These are phyloP conservation scores for Ctenoplectra terminalis DNA, from an alignment of 1,140 invertebrate species.

Conservation along the genomic window DNA sequence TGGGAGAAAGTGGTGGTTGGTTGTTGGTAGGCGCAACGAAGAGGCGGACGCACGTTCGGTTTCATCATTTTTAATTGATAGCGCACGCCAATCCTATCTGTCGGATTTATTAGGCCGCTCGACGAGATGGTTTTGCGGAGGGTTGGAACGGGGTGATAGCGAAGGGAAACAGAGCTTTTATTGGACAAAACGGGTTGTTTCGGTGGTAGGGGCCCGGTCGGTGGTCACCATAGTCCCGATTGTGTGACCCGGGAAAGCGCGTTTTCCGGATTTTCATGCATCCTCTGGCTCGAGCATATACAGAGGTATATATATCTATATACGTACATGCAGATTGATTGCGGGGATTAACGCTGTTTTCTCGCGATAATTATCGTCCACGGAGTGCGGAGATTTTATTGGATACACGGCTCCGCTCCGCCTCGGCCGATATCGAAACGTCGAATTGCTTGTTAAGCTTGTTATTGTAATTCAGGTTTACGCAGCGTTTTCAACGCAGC, in stretches of 20 bases:
- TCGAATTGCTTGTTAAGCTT: constrained; percentile 53
- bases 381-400: constrained; percentile 47
- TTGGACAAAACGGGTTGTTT: constrained; percentile 59
- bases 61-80: constrained; percentile 82
- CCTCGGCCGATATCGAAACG: constrained; percentile 47
- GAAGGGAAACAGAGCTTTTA: constrained; percentile 60
- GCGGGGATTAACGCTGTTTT: constrained; percentile 54
- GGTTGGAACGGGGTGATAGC: constrained; percentile 48
- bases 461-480: constrained; percentile 38
- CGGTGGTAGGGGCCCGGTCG: constrained; percentile 52
- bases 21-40: constrained; percentile 28
- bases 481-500: constrained; percentile 14
- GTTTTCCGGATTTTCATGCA: constrained; percentile 65
- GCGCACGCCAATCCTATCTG: constrained; percentile 76
- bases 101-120: constrained; percentile 77
- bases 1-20: background rate
- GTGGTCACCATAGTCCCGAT: constrained; percentile 65
- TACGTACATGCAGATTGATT: constrained; percentile 35
- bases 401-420: constrained; percentile 15
- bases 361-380: constrained; percentile 54
- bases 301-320: background rate
- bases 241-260: constrained; percentile 62
- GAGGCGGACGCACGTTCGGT: constrained; percentile 63
- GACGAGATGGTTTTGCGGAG: constrained; percentile 69
- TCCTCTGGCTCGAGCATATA: background rate